phyloP scores from a whole-genome alignment of 1,140 invertebrate genomes.

The Drosophila punjabiensis region DNA sequence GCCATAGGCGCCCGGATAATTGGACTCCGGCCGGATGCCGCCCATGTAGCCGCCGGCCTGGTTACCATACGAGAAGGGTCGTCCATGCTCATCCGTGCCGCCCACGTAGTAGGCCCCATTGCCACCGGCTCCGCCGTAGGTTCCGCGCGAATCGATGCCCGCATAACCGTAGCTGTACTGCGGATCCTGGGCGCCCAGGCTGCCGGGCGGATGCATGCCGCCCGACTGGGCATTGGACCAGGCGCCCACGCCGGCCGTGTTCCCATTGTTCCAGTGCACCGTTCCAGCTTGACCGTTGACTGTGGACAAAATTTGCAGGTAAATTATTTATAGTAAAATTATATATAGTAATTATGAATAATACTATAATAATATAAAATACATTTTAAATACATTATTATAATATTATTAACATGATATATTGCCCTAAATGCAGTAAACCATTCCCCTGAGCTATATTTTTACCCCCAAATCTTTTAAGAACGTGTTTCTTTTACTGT shows the following conservation, averaged over 20 bases:
- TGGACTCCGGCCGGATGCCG: constrained; percentile 32
- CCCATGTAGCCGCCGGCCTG: constrained; percentile 37
- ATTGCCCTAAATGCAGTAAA: too few relatives aligned
- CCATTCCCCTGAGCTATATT: background rate
- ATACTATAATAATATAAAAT: background rate
- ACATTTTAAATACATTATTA: too few relatives aligned
- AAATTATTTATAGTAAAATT: background rate
- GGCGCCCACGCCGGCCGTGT: constrained; percentile 35
- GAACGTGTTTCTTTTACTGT: background rate
- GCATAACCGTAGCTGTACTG: constrained; percentile 72
- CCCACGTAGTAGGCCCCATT: constrained; percentile 75
- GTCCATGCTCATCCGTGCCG: constrained; percentile 70
- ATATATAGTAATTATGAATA: too few relatives aligned
- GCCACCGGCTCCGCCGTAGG: constrained; percentile 71
- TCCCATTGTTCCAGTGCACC: constrained; percentile 52
- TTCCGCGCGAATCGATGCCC: constrained; percentile 66
- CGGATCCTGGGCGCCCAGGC: constrained; percentile 47
- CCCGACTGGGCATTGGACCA: constrained; percentile 52
- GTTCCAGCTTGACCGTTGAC: constrained; percentile 53
- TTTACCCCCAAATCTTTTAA: background rate
- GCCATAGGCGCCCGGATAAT: constrained; percentile 57
- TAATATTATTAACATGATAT: too few relatives aligned
- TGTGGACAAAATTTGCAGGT: background rate
- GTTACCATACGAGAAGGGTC: constrained; percentile 59
- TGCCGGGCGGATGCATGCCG: constrained; percentile 68